Percentiles rank a stretch among this genome's conserved stretches.
These are phyloP conservation scores for Ctenicera cuprea DNA, from an alignment of 2,888 invertebrate species.

Conservation along the genomic window DNA sequence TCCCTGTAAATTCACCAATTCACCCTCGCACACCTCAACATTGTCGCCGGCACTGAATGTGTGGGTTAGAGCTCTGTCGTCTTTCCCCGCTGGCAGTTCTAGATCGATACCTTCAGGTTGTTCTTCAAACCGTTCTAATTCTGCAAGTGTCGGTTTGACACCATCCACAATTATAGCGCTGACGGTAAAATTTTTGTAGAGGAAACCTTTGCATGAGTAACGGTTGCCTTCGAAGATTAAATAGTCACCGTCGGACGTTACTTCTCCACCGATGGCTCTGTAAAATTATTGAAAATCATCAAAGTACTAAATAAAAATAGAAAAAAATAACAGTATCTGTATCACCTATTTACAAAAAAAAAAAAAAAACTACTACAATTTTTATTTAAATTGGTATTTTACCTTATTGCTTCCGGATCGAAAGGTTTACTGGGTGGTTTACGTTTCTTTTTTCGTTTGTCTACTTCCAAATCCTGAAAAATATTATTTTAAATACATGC, in stretches of 20 bases:
- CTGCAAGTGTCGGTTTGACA: conserved; percentile 96
- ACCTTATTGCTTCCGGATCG: conserved; percentile 94
- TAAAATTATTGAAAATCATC: too few relatives aligned
- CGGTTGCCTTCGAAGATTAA: conserved; percentile 93
- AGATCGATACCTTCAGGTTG: conserved; percentile 92
- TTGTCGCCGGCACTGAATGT: conserved; percentile 97
- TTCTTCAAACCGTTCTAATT: conserved; percentile 95
- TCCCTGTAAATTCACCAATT: conserved; percentile 96
- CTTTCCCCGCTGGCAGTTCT: conserved; percentile 84
- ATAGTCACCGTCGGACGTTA: conserved; percentile 97
- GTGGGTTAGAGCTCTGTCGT: conserved; percentile 85
- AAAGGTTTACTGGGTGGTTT: conserved; percentile 95
- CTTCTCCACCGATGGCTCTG: conserved; percentile 92
- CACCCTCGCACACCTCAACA: conserved; percentile 97
- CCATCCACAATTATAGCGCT: conserved; percentile 95
- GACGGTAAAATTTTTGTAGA: conserved; percentile 97
- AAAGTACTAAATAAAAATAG: too few relatives aligned
- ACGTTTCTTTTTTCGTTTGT: conserved; percentile 92
- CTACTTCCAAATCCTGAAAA: conserved; percentile 84
- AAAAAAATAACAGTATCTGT: too few relatives aligned
- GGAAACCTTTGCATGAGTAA: conserved; percentile 94
- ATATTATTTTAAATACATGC: too few relatives aligned
- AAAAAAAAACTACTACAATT: too few relatives aligned
- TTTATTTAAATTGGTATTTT: too few relatives aligned
- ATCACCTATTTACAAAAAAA: too few relatives aligned